Conservation (phyloP, 2,113 vertebrate genomes). For the Apteryx owenii region DNA sequence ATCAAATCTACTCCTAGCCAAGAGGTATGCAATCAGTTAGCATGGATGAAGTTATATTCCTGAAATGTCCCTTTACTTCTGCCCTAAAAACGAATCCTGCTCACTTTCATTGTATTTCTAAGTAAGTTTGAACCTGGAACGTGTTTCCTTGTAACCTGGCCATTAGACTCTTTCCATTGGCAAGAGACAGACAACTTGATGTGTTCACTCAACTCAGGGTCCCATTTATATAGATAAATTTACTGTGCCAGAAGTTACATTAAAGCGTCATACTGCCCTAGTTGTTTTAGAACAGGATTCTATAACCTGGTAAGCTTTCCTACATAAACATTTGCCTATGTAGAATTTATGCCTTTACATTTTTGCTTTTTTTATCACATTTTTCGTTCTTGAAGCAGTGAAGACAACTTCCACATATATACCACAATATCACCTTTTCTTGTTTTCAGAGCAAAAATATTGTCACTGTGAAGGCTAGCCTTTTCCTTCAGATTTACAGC, state of each 20-base stretch:
- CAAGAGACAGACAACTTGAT: constrained; percentile 30
- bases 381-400: constrained; percentile 47
- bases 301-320: constrained; percentile 54
- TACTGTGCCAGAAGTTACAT: constrained; percentile 59
- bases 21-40: background rate
- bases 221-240: constrained; percentile 42
- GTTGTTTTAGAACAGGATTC: constrained; percentile 51
- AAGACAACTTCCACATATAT: constrained; percentile 38
- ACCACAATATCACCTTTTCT: background rate
- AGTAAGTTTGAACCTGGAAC: constrained; percentile 24
- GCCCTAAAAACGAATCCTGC: background rate
- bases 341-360: constrained; percentile 38
- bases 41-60: background rate
- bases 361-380: background rate
- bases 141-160: constrained; percentile 24
- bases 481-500: background rate
- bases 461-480: background rate
- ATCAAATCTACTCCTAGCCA: background rate
- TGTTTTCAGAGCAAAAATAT: constrained; percentile 1
- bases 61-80: background rate
- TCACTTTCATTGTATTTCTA: constrained; percentile 38
- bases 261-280: constrained; percentile 47
- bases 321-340: constrained; percentile 61
- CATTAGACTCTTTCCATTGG: constrained; percentile 42
- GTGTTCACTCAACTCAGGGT: constrained; percentile 18